phyloP scores from a whole-genome alignment of 92 coral and sea anemone genomes.

The Parazoanthus darwini region DNA sequence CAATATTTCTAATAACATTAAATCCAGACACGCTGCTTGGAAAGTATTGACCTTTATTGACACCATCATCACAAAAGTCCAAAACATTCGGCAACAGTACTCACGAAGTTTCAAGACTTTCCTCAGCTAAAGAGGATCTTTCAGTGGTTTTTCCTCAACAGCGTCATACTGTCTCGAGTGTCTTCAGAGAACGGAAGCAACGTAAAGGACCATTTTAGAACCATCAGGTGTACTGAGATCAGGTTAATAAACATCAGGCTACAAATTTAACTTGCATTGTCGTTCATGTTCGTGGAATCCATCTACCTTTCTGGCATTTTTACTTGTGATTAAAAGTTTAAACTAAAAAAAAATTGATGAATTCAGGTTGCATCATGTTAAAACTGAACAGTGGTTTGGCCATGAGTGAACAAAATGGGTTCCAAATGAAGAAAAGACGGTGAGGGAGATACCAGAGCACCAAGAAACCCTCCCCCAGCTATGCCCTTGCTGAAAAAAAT shows the following conservation, averaged over 20 bases:
- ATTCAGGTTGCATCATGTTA: too few species aligned
- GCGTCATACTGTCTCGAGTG: conserved; percentile 68
- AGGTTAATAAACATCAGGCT: background rate
- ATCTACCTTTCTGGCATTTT: background rate
- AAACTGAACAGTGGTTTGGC: background rate
- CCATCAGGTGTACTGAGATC: conserved; percentile 25
- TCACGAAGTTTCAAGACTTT: conserved; percentile 27
- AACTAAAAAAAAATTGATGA: background rate
- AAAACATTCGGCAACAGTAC: background rate
- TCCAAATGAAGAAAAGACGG: background rate
- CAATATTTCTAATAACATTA: background rate
- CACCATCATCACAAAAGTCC: conserved; percentile 28
- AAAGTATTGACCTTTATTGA: conserved; percentile 28
- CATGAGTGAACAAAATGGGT: background rate
- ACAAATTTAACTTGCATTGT: background rate
- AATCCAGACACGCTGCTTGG: background rate
- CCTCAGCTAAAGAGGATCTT: conserved; percentile 52
- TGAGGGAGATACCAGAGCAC: background rate
- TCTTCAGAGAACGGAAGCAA: conserved; percentile 22
- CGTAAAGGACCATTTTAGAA: background rate
- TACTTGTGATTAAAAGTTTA: background rate
- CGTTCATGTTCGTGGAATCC: conserved; percentile 10
- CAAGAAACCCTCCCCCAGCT: background rate
- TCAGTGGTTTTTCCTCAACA: conserved; percentile 55
- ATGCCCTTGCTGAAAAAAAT: background rate